These are phyloP conservation scores for Tarsius wallacei DNA, from an alignment of 2,797 vertebrate species.

Conservation along the genomic window DNA sequence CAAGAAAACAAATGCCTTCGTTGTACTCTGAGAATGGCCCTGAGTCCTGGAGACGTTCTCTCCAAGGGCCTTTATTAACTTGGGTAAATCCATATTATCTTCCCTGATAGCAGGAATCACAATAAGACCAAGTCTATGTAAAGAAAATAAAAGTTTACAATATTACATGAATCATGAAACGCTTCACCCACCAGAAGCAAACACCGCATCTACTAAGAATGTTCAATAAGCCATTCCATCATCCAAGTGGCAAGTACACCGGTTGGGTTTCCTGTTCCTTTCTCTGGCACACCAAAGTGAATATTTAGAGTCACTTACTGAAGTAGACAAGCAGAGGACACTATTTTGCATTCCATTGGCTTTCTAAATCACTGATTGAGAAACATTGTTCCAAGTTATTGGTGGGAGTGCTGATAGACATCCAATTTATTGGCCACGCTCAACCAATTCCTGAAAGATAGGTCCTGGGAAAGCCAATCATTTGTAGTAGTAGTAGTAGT, in stretches of 20 bases:
- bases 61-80: background rate
- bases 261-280: rapidly evolving
- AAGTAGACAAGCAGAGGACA: rapidly evolving
- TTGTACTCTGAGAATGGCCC: rapidly evolving
- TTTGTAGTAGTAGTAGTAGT: rapidly evolving
- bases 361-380: background rate
- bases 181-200: rapidly evolving
- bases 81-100: background rate
- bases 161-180: rapidly evolving
- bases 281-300: rapidly evolving
- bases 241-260: rapidly evolving
- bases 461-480: background rate
- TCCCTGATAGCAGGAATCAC: background rate
- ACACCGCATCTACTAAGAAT: rapidly evolving
- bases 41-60: rapidly evolving
- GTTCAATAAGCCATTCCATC: rapidly evolving
- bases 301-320: rapidly evolving
- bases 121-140: background rate
- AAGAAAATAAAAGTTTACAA: background rate
- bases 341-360: rapidly evolving
- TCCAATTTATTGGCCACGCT: background rate
- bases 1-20: rapidly evolving
- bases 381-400: background rate
- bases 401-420: rapidly evolving
- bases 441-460: background rate